Conservation (phyloP, 2,888 invertebrate genomes). For the Hirudinaria manillensis region DNA sequence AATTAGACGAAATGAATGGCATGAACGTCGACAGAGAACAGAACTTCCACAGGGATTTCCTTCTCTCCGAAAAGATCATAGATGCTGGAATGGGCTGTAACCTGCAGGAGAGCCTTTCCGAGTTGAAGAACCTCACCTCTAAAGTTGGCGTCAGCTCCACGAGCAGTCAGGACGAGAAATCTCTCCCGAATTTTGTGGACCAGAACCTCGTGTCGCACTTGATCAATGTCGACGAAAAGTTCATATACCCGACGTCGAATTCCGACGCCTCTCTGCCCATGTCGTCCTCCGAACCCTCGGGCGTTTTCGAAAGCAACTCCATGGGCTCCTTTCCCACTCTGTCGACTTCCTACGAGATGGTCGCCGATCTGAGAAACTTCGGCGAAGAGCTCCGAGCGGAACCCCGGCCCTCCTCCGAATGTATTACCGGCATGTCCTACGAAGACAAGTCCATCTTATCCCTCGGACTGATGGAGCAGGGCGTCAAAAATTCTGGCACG, state of each 20-base stretch:
- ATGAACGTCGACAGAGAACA: not conserved
- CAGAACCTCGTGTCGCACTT: not conserved
- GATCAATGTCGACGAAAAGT: not conserved
- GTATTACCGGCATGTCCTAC: no score
- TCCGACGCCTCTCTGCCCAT: not conserved
- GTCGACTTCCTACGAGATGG: conserved; percentile 1
- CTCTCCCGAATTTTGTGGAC: not conserved
- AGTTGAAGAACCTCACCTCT: conserved; percentile 27
- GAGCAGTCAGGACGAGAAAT: not conserved
- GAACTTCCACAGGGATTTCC: not conserved
- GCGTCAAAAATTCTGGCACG: not conserved
- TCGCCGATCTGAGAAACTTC: not conserved
- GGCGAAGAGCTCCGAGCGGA: not conserved
- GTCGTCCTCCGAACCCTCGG: not conserved
- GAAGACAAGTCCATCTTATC: not conserved
- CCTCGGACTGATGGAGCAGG: not conserved
- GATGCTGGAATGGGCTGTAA: conserved; percentile 12
- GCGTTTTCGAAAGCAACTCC: not conserved
- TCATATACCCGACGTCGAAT: not conserved
- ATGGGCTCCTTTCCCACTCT: conserved; percentile 10
- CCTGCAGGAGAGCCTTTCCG: conserved; percentile 32
- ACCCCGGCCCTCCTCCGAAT: no score
- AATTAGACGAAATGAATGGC: not conserved
- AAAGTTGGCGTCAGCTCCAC: conserved; percentile 28
- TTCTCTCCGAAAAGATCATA: not conserved